Base-by-base conservation (phyloP, 2,113 vertebrate species). In the Oryzias curvinotus region DNA sequence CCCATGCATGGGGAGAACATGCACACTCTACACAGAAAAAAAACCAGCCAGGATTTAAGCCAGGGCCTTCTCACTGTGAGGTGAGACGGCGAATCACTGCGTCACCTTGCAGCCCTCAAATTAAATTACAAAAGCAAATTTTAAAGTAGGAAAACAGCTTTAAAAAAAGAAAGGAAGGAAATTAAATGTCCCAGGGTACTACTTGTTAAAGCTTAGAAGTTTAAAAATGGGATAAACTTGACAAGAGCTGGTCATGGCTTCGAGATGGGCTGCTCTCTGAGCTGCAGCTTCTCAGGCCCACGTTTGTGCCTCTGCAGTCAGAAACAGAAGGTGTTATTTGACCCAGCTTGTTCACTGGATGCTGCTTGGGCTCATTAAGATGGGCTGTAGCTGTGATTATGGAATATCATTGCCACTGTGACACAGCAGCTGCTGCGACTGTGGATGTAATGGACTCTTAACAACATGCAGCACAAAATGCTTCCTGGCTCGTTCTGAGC, bases 311-410 rank as follows among this genome's bases (percentile, higher is more conserved):
- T 12, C 17, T 62, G 28, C 62, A 36, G 25, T 55, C n/a, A 42
- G 47, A 57, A 49, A 51, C 46, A n/a, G 7, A 16, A 17, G 7
- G 53, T 17, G 21, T 15, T 42, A 25, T 18, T 19, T 66, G 46
- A 16, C 14, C 18, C 36, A 57, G 28, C 30, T 14, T 19, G 13
- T 42, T 55, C 28, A n/a, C 28, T 17, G 28, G 23, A 45, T 48
- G 45, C 14, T 48, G 25, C 30, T 42, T 14, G 10, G 18, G 15
- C 44, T 48, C 7, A 36, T 47, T 14, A 19, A 23, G 62, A 65
- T 18, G 30, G 52, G 23, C 52, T 47, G 42, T 30, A 36, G 62
- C 43, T 41, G 43, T 64, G 46, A 60, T 41, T 30, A 60, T 42
- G 25, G 23, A 45, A 58, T 28, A 28, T 30, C 28, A n/a, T 41